These are phyloP conservation scores for Zapus hudsonius DNA, from an alignment of 2,113 vertebrate species.

Conservation along the genomic window DNA sequence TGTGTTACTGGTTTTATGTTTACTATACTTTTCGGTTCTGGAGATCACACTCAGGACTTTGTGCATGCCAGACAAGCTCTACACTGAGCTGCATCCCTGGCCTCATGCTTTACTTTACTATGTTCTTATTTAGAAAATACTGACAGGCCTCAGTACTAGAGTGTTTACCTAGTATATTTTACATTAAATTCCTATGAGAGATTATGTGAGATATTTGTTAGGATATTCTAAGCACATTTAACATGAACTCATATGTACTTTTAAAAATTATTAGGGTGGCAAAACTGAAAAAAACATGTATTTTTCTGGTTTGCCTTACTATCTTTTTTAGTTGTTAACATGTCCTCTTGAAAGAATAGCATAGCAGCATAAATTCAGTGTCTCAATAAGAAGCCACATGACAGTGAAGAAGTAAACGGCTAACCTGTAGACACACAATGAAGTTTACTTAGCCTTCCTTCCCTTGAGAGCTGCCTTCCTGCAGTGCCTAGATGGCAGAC, in stretches of 20 bases:
- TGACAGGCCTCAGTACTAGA: too few relatives aligned
- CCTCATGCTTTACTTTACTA: too few relatives aligned
- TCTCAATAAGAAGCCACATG: slow-evolving; percentile 30
- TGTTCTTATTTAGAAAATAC: too few relatives aligned
- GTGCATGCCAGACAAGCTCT: background rate
- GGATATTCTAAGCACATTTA: background rate
- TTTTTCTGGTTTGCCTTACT: slow-evolving; percentile 16
- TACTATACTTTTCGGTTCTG: background rate
- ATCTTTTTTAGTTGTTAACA: slow-evolving; percentile 21
- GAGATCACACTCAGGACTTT: background rate
- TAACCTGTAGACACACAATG: slow-evolving; percentile 25
- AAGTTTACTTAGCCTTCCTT: slow-evolving; percentile 17
- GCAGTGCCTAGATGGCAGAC: background rate
- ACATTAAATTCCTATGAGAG: slow-evolving; percentile 6
- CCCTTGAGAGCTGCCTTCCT: background rate
- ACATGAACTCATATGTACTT: slow-evolving; percentile 20
- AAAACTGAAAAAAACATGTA: background rate
- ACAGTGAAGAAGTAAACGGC: background rate
- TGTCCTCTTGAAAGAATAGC: background rate
- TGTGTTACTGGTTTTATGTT: background rate
- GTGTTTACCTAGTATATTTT: background rate
- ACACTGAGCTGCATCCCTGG: background rate
- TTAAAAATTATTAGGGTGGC: background rate
- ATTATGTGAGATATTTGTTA: background rate
- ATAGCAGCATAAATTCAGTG: slow-evolving; percentile 29